phyloP scores from a whole-genome alignment of 1,140 invertebrate species.

The Triops longicaudatus region DNA sequence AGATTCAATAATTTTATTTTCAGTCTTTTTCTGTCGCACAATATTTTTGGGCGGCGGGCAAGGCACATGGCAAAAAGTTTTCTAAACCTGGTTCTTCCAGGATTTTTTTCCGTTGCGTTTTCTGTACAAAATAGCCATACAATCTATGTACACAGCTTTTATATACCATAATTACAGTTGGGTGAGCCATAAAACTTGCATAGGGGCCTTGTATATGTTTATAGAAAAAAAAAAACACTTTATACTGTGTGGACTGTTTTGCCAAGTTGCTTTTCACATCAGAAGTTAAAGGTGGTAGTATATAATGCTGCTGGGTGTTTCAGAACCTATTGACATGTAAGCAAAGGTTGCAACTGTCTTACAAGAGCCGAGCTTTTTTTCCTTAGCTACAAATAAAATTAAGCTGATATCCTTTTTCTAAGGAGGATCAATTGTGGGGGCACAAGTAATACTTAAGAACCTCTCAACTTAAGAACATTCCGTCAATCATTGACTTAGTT shows the following conservation, averaged over 20 bases:
- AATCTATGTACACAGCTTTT: slow-evolving; percentile 15
- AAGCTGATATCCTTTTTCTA: background rate
- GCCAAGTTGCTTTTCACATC: slow-evolving; percentile 11
- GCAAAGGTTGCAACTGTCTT: background rate
- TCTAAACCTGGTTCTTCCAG: background rate
- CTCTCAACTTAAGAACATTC: background rate
- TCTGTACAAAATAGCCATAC: slow-evolving; percentile 15
- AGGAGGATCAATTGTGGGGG: background rate
- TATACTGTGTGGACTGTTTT: slow-evolving; percentile 4
- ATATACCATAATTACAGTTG: slow-evolving; percentile 15
- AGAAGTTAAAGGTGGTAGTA: background rate
- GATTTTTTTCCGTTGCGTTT: slow-evolving; percentile 7
- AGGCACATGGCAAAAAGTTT: background rate
- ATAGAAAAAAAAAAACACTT: background rate
- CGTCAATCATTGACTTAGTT: background rate
- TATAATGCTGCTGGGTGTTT: background rate
- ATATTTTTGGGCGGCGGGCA: slow-evolving; percentile 8
- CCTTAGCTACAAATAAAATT: background rate
- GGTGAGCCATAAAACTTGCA: slow-evolving; percentile 11
- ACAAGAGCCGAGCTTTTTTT: background rate
- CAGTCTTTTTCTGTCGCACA: slow-evolving; percentile 9
- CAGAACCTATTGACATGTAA: slow-evolving; percentile 3
- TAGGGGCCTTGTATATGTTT: slow-evolving; percentile 7
- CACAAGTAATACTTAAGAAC: background rate
- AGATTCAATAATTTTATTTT: slow-evolving; percentile 5